phyloP scores from a whole-genome alignment of 1,140 invertebrate species.

The Atta texana region DNA sequence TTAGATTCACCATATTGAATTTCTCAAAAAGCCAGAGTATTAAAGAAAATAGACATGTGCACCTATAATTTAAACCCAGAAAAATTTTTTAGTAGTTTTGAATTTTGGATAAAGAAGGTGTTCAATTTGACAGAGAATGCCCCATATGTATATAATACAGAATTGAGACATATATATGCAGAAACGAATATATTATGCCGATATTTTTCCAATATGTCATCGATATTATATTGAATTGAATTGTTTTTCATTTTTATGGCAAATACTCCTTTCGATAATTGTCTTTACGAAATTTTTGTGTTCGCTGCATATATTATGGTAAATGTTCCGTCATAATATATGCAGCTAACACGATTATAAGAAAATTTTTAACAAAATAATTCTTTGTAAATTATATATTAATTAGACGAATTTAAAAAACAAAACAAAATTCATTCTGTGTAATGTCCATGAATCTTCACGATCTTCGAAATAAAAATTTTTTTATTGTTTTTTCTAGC shows the following conservation, averaged over 20 bases:
- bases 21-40: too few species aligned
- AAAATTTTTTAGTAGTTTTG: too few species aligned
- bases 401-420: neutral
- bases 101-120: too few species aligned
- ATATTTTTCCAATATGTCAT: slow-evolving; percentile 42
- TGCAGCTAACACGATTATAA: neutral
- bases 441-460: neutral
- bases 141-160: slow-evolving; percentile 16
- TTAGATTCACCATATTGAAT: too few species aligned
- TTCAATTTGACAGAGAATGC: too few species aligned
- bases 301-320: neutral
- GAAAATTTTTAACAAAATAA: neutral
- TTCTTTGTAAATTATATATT: neutral
- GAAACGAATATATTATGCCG: neutral
- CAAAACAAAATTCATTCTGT: neutral
- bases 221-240: neutral
- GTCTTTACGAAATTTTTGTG: slow-evolving; percentile 35
- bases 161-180: neutral
- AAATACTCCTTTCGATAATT: neutral
- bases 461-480: neutral
- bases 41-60: too few species aligned
- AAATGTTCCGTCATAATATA: neutral
- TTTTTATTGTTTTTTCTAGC: neutral
- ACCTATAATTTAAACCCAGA: too few species aligned
- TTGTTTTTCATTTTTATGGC: neutral